Conservation (phyloP, 2,113 vertebrate genomes). For the Pomatorhinus ruficollis region DNA sequence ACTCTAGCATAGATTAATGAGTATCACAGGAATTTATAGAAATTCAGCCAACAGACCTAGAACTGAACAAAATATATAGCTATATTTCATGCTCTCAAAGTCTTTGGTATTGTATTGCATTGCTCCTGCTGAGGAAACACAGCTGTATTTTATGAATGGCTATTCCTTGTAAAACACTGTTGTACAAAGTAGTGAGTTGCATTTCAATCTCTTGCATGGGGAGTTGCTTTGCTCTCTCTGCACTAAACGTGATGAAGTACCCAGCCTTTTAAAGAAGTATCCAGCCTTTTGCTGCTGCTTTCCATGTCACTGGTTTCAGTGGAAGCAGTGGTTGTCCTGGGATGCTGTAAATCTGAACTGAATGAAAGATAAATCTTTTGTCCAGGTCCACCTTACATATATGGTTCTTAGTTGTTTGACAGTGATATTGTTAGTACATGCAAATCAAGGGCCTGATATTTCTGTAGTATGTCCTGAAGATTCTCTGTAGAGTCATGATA, state of each 20-base stretch:
- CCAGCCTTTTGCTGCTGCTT: background rate
- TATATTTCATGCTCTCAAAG: background rate
- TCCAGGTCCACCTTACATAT: background rate
- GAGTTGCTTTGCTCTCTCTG: background rate
- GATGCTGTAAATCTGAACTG: background rate
- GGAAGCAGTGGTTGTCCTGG: background rate
- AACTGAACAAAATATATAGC: background rate
- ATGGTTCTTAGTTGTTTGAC: background rate
- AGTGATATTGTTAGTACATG: background rate
- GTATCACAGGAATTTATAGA: background rate
- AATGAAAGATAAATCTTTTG: background rate
- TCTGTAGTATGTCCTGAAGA: background rate
- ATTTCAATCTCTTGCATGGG: background rate
- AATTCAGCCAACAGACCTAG: background rate
- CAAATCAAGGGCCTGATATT: background rate
- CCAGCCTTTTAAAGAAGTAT: background rate
- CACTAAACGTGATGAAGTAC: background rate
- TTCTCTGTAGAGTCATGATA: background rate
- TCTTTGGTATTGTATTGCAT: background rate
- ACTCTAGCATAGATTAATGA: background rate
- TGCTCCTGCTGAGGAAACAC: background rate
- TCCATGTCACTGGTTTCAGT: background rate
- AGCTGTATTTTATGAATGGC: background rate
- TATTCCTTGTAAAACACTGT: background rate
- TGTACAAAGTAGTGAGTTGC: background rate